Conservation (phyloP, 2,888 invertebrate species). For the Sesamia inferens region DNA sequence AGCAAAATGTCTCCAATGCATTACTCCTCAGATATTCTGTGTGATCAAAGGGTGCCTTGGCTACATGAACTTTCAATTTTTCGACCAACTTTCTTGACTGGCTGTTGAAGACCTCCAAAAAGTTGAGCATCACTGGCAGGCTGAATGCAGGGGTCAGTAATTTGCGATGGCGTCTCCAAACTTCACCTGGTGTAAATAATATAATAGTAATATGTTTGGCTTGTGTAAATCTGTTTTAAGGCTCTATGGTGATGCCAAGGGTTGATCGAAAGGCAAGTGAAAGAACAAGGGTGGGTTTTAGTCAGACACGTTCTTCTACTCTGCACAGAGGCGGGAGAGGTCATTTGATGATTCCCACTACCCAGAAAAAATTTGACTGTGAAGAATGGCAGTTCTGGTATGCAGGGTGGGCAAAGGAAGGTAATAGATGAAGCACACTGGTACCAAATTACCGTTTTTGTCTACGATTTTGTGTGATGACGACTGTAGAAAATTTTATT, state of each 20-base stretch:
- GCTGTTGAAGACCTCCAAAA: slow-evolving; percentile 69
- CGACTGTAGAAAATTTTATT: background rate
- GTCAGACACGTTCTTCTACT: too few relatives aligned
- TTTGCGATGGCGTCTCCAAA: slow-evolving; percentile 71
- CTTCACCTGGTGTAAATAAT: slow-evolving; percentile 59
- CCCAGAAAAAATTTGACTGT: too few relatives aligned
- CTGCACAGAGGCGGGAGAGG: too few relatives aligned
- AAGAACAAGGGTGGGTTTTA: too few relatives aligned
- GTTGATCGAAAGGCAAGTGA: too few relatives aligned
- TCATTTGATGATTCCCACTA: too few relatives aligned
- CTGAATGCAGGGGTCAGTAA: slow-evolving; percentile 71
- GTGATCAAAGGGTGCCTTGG: slow-evolving; percentile 66
- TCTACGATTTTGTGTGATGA: background rate
- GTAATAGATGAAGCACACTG: background rate
- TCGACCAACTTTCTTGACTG: slow-evolving; percentile 63
- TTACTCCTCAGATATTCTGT: slow-evolving; percentile 59
- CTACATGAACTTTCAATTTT: slow-evolving; percentile 51
- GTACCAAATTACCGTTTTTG: background rate
- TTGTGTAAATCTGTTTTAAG: too few relatives aligned
- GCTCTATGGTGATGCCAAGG: too few relatives aligned
- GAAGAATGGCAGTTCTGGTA: background rate
- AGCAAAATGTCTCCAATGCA: slow-evolving; percentile 68
- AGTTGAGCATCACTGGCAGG: slow-evolving; percentile 68
- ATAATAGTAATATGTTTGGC: background rate
- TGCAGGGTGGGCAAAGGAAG: background rate